Evolutionary conservation across 1,140 invertebrate genomes (phyloP).

Genomic region (Vollenhovia emeryi): DNA sequence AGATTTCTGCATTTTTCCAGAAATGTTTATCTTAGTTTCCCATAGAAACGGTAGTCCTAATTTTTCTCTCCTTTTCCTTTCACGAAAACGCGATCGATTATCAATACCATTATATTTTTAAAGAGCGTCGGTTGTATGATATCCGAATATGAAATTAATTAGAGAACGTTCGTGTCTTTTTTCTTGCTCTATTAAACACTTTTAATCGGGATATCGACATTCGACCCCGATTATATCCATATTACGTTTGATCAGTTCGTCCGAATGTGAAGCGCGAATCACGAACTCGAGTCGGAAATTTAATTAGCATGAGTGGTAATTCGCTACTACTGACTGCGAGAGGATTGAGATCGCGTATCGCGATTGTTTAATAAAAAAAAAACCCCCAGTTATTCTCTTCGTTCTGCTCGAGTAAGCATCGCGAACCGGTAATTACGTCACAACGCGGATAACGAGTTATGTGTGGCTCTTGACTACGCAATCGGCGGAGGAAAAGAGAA

Average conservation of each 20-base stretch:
- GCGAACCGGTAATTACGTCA: background rate
- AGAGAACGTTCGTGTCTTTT: constrained; percentile 44
- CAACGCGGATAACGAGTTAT: background rate
- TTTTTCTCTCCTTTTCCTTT: background rate
- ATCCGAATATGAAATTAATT: constrained; percentile 63
- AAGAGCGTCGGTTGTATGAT: constrained; percentile 32
- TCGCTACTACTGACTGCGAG: background rate
- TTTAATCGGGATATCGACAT: constrained; percentile 61
- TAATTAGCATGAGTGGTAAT: constrained; percentile 45
- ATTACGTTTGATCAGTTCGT: constrained; percentile 12
- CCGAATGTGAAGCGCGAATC: constrained; percentile 19
- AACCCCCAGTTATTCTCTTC: background rate
- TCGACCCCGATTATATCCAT: background rate
- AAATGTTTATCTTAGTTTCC: background rate
- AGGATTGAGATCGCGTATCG: constrained; percentile 20
- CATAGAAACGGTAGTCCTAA: background rate
- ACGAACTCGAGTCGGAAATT: constrained; percentile 15
- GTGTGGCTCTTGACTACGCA: background rate
- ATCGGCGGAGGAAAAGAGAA: background rate
- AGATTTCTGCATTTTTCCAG: background rate
- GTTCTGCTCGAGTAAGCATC: too few species aligned
- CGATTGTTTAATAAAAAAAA: constrained; percentile 9
- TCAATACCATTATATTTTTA: constrained; percentile 22
- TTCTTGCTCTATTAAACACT: constrained; percentile 22
- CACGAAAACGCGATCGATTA: constrained; percentile 16